Base-by-base conservation (phyloP, 2,797 vertebrate genomes). In the Setipinna tenuifilis region DNA sequence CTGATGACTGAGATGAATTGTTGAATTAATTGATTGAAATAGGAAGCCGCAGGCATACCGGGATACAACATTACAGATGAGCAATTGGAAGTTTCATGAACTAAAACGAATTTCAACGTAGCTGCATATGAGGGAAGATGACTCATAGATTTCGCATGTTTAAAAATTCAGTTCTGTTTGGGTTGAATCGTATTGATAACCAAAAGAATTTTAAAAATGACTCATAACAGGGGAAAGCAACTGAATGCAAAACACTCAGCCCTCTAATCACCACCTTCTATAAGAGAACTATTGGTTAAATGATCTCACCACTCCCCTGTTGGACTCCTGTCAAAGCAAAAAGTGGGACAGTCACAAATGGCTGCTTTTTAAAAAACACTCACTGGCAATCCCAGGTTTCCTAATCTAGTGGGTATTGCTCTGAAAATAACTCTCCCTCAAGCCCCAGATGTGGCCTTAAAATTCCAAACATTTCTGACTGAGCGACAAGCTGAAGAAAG, bases 301-400 rank as follows among this genome's bases (percentile, higher is more conserved):
- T 81, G 62, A 50, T 88, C 78, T 62, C 62, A 41, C 57, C 16
- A 16, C 80, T 57, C 59, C 82, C 83, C 78, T 31, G 50, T 82
- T 84, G 83, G 23, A 50, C 81, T 54, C 0, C 3, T 57, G 57
- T 50, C n/a, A 57, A 50, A 82, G 7, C 21, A 50, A 58, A 23
- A 82, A 87, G 81, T 83, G 58, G 71, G 59, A 68, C 81, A 86
- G 81, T 71, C 85, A 86, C 86, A 57, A 59, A 86, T 81, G 82
- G 19, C 75, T 54, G 84, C 84, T 62, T 59, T 84, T 82, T 59
- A 58, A 84, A 84, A 83, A 46, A 71, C 84, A 84, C 84, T 57
- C 87, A 82, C 23, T 68, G 80, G 65, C 50, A 82, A 86, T 89
- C 81, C 71, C 68, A 75, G 85, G 81, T 81, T 10, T 19, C 48